phyloP scores from a whole-genome alignment of 2,113 vertebrate genomes.

The Passer domesticus region DNA sequence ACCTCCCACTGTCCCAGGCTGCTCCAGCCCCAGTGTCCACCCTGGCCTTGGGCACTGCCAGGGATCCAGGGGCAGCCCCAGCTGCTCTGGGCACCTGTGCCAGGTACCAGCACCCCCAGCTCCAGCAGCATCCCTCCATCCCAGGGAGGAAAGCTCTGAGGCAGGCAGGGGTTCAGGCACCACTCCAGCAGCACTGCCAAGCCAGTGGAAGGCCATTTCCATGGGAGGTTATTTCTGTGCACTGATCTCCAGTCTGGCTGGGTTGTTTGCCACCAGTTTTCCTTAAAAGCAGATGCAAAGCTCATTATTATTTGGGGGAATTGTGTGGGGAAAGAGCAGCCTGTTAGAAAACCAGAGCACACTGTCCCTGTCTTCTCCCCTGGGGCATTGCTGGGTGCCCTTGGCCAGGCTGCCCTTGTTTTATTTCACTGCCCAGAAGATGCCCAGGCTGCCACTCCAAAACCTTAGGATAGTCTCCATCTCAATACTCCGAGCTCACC shows the following conservation, averaged over 20 bases:
- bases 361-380: neutral
- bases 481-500: neutral
- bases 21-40: accelerated
- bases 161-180: neutral
- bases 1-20: neutral
- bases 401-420: neutral
- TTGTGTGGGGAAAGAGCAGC: neutral
- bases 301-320: neutral
- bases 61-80: neutral
- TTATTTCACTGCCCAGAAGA: neutral
- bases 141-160: neutral
- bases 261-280: neutral
- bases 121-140: neutral
- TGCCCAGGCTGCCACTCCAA: neutral
- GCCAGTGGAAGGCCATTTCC: neutral
- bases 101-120: neutral
- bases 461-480: accelerated
- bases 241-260: accelerated
- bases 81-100: neutral
- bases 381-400: neutral
- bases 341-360: neutral
- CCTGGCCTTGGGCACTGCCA: neutral
- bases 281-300: neutral
- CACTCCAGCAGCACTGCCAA: neutral
- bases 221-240: neutral